Evolutionary conservation across 2,888 invertebrate genomes (phyloP).

Genomic region (Gastracanthus pulcherrimus): DNA sequence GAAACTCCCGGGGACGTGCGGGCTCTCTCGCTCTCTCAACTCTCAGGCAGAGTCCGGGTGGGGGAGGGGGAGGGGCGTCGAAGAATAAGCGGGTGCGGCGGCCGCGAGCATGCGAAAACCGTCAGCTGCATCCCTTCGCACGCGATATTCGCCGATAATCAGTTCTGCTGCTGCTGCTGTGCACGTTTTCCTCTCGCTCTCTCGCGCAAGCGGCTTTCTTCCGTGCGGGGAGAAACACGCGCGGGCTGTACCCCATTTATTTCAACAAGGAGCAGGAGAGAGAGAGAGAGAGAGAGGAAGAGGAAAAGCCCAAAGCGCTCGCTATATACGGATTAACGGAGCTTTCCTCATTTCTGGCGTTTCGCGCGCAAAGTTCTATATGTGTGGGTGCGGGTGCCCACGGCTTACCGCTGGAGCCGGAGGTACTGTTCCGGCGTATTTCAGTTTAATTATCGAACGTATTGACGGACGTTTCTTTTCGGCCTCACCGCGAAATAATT

Average conservation of each 20-base stretch:
- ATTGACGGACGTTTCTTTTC: neutral
- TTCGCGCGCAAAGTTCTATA: no score
- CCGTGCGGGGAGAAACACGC: neutral
- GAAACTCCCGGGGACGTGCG: neutral
- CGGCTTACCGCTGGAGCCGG: no score
- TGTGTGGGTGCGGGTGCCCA: no score
- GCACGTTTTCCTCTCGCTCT: neutral
- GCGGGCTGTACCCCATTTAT: no score
- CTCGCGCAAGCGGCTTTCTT: neutral
- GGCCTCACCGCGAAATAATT: neutral
- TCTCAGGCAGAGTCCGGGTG: no score
- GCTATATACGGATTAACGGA: conserved; percentile 31
- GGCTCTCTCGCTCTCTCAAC: neutral
- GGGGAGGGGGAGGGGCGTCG: neutral
- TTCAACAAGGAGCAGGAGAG: no score
- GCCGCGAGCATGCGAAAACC: conserved; percentile 65
- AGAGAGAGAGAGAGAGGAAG: no score
- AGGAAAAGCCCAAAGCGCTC: no score
- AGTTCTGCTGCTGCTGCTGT: conserved; percentile 57
- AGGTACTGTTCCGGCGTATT: neutral
- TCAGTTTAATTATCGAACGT: conserved; percentile 27
- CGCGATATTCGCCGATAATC: conserved; percentile 72
- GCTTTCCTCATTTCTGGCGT: conserved; percentile 2
- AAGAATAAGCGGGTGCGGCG: conserved; percentile 25
- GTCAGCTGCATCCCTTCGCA: conserved; percentile 74